These are phyloP conservation scores for Ips typographus DNA, from an alignment of 1,140 invertebrate genomes.

Conservation along the genomic window DNA sequence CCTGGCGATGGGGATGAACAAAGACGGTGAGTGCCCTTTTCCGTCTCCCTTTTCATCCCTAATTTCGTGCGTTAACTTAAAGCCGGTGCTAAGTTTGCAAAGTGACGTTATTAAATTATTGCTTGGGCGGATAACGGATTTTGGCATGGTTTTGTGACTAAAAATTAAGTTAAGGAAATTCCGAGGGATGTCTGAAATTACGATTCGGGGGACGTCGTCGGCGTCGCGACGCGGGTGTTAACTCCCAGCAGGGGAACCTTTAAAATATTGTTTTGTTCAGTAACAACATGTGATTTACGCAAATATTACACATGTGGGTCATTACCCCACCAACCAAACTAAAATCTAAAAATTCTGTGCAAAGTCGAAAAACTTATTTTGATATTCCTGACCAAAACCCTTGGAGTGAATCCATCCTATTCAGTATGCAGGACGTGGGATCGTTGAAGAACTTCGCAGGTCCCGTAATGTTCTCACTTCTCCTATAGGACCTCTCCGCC, in stretches of 20 bases:
- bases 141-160: conserved; percentile 25
- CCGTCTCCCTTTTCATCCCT: conserved; percentile 19
- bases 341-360: neutral
- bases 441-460: conserved; percentile 44
- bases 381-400: conserved; percentile 5
- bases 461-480: conserved; percentile 45
- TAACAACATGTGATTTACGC: no score
- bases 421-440: conserved; percentile 41
- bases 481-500: conserved; percentile 38
- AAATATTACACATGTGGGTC: no score
- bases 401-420: conserved; percentile 12
- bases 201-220: no score
- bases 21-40: conserved; percentile 83
- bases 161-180: conserved; percentile 22
- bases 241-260: no score
- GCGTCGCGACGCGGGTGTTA: no score
- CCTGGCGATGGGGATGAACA: conserved; percentile 99
- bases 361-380: neutral
- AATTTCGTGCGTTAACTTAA: conserved; percentile 31
- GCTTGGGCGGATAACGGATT: conserved; percentile 22
- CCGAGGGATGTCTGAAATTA: no score
- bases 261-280: no score
- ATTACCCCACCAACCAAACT: no score
- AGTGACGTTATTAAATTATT: conserved; percentile 33
- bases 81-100: conserved; percentile 26